A percentile compares a stretch with the other conserved stretches of the same genome.
Conservation (phyloP, 2,888 invertebrate genomes). For the Harpalus rubripes region DNA sequence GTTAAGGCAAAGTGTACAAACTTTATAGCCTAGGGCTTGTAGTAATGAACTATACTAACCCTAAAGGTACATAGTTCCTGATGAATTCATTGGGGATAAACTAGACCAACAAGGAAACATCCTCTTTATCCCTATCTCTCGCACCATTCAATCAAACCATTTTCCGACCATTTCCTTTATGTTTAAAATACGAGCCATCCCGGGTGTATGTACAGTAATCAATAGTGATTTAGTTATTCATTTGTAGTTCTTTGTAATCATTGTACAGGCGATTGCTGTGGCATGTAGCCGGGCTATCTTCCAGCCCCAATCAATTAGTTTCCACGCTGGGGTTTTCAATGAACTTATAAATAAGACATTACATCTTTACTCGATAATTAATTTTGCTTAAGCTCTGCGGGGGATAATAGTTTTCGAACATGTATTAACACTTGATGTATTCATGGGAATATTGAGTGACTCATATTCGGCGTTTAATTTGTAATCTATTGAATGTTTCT, state of each 20-base stretch:
- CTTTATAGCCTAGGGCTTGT: no score
- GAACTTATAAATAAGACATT: background rate
- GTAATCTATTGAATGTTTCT: background rate
- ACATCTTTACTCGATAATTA: background rate
- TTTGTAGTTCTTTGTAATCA: constrained; percentile 35
- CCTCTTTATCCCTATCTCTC: background rate
- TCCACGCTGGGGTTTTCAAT: background rate
- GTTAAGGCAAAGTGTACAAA: no score
- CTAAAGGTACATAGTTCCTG: no score
- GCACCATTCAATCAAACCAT: constrained; percentile 15
- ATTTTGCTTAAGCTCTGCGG: background rate
- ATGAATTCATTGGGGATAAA: background rate
- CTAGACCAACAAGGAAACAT: background rate
- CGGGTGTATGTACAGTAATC: constrained; percentile 8
- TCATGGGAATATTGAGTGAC: background rate
- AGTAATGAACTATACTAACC: no score
- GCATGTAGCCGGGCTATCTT: background rate
- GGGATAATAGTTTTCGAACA: background rate
- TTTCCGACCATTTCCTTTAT: constrained; percentile 35
- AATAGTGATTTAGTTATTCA: constrained; percentile 49
- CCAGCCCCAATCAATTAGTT: background rate
- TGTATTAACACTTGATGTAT: background rate
- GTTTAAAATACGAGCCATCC: constrained; percentile 33
- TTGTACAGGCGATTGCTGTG: background rate
- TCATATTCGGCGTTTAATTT: background rate